Conservation (phyloP, 2,888 invertebrate species). For the Nemotelus pantherinus region DNA sequence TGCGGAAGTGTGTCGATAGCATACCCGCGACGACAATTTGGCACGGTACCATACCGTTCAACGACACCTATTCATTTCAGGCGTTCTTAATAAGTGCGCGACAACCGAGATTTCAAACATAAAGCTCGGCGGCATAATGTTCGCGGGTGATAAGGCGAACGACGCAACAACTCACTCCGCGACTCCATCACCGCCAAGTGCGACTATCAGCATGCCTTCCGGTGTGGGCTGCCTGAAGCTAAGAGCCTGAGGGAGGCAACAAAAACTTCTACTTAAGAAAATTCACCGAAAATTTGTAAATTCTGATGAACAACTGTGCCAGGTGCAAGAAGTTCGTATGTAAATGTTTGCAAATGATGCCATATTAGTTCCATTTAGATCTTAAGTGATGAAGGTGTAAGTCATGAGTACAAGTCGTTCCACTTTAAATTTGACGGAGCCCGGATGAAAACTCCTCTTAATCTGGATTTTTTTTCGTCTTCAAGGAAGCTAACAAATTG, state of each 20-base stretch:
- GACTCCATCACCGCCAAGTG: background rate
- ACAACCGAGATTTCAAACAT: slow-evolving; percentile 36
- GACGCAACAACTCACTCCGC: background rate
- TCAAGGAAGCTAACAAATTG: no score
- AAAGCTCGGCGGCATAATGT: slow-evolving; percentile 19
- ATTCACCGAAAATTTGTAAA: background rate
- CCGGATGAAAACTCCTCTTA: no score
- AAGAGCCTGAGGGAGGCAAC: background rate
- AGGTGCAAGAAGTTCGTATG: no score
- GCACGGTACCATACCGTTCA: background rate
- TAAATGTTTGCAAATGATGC: no score
- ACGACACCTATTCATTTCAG: slow-evolving; percentile 26
- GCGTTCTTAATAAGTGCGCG: slow-evolving; percentile 23
- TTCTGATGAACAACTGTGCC: background rate
- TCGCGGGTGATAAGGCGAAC: slow-evolving; percentile 14
- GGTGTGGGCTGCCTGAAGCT: background rate
- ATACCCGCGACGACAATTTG: background rate
- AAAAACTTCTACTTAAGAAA: background rate
- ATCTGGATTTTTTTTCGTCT: no score
- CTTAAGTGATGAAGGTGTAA: no score
- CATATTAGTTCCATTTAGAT: no score
- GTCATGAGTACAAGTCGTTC: no score
- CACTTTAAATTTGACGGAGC: no score
- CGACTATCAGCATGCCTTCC: background rate
- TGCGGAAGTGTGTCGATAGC: background rate